Conservation (phyloP, 2,113 vertebrate genomes). For the Megaleporinus macrocephalus region DNA sequence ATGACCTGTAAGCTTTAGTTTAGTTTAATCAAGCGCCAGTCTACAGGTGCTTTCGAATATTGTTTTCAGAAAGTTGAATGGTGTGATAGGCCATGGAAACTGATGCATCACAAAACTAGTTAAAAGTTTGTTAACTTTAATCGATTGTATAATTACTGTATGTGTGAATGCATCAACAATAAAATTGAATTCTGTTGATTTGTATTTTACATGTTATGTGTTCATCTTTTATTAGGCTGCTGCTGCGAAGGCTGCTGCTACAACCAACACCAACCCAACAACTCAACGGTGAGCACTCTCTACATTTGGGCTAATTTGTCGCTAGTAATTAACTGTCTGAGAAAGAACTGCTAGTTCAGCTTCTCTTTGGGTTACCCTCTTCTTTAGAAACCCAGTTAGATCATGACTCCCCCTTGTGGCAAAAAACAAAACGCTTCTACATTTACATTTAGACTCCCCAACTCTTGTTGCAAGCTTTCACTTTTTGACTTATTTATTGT, state of each 20-base stretch:
- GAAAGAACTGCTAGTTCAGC: neutral
- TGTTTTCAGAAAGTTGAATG: no score
- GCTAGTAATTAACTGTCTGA: no score
- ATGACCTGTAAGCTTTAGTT: no score
- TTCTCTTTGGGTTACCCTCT: neutral
- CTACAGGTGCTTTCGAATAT: no score
- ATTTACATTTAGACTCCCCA: neutral
- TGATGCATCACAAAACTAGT: no score
- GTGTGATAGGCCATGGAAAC: no score
- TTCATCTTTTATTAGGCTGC: conserved; percentile 23
- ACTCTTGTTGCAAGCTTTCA: neutral
- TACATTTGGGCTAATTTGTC: neutral
- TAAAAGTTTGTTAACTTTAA: no score
- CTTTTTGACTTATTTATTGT: neutral
- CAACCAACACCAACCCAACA: conserved; percentile 54
- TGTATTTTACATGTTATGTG: neutral
- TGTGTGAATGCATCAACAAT: neutral
- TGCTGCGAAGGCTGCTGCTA: conserved; percentile 59
- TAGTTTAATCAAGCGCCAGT: no score
- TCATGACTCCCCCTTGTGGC: neutral
- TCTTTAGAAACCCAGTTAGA: neutral
- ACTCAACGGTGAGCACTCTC: conserved; percentile 68
- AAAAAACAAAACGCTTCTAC: neutral
- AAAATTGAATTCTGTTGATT: neutral
- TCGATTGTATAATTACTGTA: no score